Evolutionary conservation across 1,140 invertebrate genomes (phyloP).

Genomic region (Drosophila tropicalis): DNA sequence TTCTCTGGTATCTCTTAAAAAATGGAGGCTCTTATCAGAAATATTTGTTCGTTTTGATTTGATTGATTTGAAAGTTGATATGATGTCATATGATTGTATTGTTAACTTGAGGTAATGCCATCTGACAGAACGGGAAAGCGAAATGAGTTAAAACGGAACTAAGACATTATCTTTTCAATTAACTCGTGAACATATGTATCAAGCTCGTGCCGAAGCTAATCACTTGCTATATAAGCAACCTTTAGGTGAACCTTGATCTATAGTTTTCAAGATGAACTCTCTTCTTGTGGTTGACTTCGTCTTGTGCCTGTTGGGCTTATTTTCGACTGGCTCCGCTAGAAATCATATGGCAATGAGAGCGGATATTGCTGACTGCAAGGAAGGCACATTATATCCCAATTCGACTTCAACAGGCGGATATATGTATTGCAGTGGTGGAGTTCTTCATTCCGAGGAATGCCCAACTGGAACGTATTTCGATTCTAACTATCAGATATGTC

Average conservation of each 20-base stretch:
- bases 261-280: conserved; percentile 15
- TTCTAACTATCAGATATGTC: background rate
- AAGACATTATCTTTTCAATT: conserved; percentile 61
- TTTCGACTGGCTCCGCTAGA: background rate
- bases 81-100: too few species aligned
- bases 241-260: background rate
- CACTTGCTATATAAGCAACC: conserved; percentile 49
- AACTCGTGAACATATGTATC: conserved; percentile 29
- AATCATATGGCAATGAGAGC: background rate
- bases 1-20: too few species aligned
- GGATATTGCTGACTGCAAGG: background rate
- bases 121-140: too few species aligned
- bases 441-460: background rate
- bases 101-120: too few species aligned
- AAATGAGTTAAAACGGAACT: background rate
- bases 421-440: background rate
- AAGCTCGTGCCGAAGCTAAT: background rate
- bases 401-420: background rate
- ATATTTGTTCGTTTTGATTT: too few species aligned
- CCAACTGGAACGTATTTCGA: conserved; percentile 6
- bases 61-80: too few species aligned
- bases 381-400: conserved; percentile 1
- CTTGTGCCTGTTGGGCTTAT: background rate
- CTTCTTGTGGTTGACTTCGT: background rate
- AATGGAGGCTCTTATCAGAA: too few species aligned